Percentiles rank a stretch among this genome's conserved stretches.
phyloP scores from a whole-genome alignment of 2,797 vertebrate genomes.

The Masticophis lateralis region DNA sequence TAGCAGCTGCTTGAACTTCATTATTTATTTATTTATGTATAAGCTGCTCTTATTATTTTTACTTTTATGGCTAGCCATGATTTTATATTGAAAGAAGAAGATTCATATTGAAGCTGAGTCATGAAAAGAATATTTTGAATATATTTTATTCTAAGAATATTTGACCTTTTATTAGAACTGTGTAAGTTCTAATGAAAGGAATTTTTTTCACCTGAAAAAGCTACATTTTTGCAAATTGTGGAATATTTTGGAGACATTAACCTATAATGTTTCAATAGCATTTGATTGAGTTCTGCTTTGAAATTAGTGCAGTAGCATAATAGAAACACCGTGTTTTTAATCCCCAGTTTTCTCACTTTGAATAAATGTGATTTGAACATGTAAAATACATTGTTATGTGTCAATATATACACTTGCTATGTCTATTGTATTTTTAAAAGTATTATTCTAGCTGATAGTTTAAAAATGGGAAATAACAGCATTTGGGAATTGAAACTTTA shows the following conservation, averaged over 20 bases:
- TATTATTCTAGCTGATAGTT: neutral
- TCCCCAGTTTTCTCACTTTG: neutral
- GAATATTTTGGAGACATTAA: neutral
- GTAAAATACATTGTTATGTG: neutral
- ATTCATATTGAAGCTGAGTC: rapidly evolving
- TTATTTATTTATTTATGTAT: neutral
- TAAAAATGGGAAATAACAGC: neutral
- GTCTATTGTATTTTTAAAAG: neutral
- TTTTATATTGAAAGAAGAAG: neutral
- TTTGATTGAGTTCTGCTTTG: neutral
- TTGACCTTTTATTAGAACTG: neutral
- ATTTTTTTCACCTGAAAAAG: neutral
- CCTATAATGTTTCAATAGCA: neutral
- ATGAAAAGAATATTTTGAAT: neutral
- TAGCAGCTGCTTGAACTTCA: neutral
- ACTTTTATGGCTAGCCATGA: neutral
- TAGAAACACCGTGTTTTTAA: neutral
- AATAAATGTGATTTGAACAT: neutral
- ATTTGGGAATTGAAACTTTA: constrained; percentile 3
- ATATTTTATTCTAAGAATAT: neutral
- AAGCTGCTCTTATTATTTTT: neutral
- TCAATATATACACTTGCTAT: neutral
- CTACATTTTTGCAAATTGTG: neutral
- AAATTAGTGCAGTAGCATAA: neutral
- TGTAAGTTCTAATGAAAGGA: neutral